Conservation (phyloP, 2,797 vertebrate species). For the Pogoniulus pusillus region DNA sequence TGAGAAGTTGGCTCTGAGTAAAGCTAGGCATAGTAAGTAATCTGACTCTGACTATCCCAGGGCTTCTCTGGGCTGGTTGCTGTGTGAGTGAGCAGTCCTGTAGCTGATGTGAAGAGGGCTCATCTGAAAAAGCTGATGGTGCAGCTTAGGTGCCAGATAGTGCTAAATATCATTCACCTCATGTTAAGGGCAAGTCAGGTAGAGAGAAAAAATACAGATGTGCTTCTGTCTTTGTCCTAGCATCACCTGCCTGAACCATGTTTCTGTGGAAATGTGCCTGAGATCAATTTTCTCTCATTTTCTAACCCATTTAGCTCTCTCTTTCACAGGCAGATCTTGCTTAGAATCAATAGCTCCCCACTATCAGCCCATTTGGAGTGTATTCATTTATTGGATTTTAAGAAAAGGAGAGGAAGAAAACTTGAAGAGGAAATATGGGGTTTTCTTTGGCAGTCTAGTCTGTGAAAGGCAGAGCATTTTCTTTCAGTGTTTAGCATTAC, state of each 20-base stretch:
- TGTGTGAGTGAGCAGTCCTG: background rate
- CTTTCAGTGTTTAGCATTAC: background rate
- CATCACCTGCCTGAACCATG: background rate
- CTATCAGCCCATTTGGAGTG: background rate
- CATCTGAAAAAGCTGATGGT: background rate
- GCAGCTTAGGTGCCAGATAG: background rate
- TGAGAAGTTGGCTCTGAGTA: background rate
- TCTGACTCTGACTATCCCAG: background rate
- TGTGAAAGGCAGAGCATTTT: background rate
- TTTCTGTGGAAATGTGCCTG: background rate
- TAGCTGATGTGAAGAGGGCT: background rate
- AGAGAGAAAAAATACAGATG: background rate
- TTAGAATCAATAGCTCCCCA: constrained; percentile 38
- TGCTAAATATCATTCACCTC: background rate
- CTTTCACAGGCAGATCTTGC: background rate
- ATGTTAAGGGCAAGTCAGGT: background rate
- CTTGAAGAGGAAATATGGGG: background rate
- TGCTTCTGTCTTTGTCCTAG: background rate
- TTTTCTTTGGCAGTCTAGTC: background rate
- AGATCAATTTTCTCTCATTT: constrained; percentile 26
- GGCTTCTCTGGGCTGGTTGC: background rate
- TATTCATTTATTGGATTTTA: constrained; percentile 39
- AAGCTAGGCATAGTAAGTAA: background rate
- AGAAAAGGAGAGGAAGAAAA: constrained; percentile 4
- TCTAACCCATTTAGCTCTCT: background rate